Evolutionary conservation across 2,797 vertebrate species (phyloP).

Genomic region (Coranthus polyacanthus): DNA sequence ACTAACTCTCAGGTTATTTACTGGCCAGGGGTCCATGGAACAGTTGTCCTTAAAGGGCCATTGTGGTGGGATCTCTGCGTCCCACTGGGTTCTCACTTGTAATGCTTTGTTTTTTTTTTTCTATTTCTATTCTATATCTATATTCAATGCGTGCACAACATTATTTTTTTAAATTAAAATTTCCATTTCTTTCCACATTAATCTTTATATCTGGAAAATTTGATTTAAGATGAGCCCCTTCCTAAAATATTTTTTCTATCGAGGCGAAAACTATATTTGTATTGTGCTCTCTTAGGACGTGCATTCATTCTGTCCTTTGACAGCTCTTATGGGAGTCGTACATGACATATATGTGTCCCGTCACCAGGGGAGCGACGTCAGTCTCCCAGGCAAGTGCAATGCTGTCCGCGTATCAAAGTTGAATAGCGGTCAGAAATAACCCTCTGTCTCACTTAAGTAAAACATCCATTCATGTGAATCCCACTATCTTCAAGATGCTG

Average conservation of each 20-base stretch:
- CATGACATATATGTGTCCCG: constrained; percentile 47
- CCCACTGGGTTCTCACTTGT: constrained; percentile 18
- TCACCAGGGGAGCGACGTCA: constrained; percentile 55
- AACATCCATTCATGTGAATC: constrained; percentile 29
- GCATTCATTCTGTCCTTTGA: constrained; percentile 32
- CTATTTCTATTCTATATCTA: background rate
- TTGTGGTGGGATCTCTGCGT: constrained; percentile 34
- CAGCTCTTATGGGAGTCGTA: constrained; percentile 47
- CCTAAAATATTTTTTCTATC: constrained; percentile 23
- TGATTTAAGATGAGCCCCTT: background rate
- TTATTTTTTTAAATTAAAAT: no score
- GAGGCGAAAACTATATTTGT: constrained; percentile 35
- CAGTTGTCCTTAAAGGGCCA: constrained; percentile 75
- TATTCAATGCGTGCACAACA: background rate
- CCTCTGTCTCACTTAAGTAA: constrained; percentile 46
- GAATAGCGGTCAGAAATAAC: constrained; percentile 69
- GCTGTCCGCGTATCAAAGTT: constrained; percentile 63
- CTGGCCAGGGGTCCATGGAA: constrained; percentile 70
- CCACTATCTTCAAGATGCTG: constrained; percentile 22
- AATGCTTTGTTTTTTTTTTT: constrained; percentile 13
- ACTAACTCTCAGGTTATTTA: constrained; percentile 85
- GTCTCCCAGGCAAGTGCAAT: constrained; percentile 50
- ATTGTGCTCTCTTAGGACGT: constrained; percentile 37
- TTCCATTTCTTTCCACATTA: background rate
- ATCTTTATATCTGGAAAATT: background rate